These are phyloP conservation scores for Bombus confusus DNA, from an alignment of 1,140 invertebrate species.

Conservation along the genomic window DNA sequence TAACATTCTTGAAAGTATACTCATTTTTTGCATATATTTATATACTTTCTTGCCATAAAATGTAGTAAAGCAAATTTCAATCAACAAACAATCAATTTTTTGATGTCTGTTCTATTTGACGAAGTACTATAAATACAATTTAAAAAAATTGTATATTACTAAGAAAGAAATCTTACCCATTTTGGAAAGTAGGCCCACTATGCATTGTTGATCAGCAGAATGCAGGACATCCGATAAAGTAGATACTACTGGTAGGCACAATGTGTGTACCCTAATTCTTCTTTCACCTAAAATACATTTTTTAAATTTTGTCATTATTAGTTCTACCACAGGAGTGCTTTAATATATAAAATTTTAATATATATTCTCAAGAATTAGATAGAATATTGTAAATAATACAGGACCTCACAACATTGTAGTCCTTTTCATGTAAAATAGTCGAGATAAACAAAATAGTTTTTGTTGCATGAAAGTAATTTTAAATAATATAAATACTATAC, in stretches of 20 bases:
- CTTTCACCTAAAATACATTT: conserved; percentile 89
- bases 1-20: background rate
- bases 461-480: too few relatives aligned
- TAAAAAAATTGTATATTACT: background rate
- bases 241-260: conserved; percentile 95
- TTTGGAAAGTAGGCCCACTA: conserved; percentile 95
- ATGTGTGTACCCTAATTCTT: conserved; percentile 97
- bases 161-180: conserved; percentile 88
- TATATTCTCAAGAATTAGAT: background rate
- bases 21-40: too few relatives aligned
- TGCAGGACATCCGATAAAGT: conserved; percentile 93
- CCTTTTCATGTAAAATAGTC: too few relatives aligned
- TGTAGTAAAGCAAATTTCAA: background rate
- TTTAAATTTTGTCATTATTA: background rate
- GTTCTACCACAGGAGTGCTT: background rate
- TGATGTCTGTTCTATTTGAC: background rate
- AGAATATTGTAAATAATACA: too few relatives aligned
- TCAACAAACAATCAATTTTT: background rate
- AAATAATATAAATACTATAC: background rate
- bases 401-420: too few relatives aligned
- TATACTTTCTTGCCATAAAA: background rate
- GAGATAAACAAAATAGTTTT: too few relatives aligned
- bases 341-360: background rate
- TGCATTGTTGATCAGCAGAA: conserved; percentile 97
- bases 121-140: too few relatives aligned